Percentiles rank a stretch among this genome's conserved stretches.
Evolutionary conservation across 2,797 vertebrate genomes (phyloP).

Genomic region (Smutsia gigantea): DNA sequence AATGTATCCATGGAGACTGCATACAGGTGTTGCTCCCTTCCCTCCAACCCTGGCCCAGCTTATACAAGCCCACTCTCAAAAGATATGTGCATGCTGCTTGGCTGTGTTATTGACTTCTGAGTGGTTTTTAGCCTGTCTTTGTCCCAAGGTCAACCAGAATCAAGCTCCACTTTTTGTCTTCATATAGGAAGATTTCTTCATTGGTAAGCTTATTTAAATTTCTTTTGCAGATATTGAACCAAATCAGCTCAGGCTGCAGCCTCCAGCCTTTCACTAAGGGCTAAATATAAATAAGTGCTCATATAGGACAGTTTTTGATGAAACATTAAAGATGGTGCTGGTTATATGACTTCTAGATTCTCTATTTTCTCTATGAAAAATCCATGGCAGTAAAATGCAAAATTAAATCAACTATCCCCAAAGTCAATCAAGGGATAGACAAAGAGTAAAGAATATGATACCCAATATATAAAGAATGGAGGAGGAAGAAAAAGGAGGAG

Average conservation of each 20-base stretch:
- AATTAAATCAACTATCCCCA: too few relatives aligned
- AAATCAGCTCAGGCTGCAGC: constrained; percentile 44
- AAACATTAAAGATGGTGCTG: constrained; percentile 67
- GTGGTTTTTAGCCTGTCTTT: constrained; percentile 67
- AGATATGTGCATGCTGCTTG: not conserved
- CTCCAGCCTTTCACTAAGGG: constrained; percentile 42
- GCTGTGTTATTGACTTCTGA: constrained; percentile 11
- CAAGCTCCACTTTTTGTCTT: constrained; percentile 55
- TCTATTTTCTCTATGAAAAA: constrained; percentile 60
- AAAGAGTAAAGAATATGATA: too few relatives aligned
- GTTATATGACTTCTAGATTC: constrained; percentile 27
- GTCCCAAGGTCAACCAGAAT: constrained; percentile 78
- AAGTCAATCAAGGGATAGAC: too few relatives aligned
- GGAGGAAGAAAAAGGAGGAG: too few relatives aligned
- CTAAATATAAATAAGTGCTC: constrained; percentile 77
- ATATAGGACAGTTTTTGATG: constrained; percentile 64
- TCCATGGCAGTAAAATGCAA: not conserved
- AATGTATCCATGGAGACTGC: not conserved
- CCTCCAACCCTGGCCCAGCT: not conserved
- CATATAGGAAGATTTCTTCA: constrained; percentile 52
- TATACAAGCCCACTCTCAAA: not conserved
- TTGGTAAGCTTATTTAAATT: constrained; percentile 71
- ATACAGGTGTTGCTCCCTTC: not conserved
- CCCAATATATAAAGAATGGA: too few relatives aligned
- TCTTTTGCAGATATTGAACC: constrained; percentile 74